Conservation (phyloP, 2,113 vertebrate species). For the Notarius quadriscutis region DNA sequence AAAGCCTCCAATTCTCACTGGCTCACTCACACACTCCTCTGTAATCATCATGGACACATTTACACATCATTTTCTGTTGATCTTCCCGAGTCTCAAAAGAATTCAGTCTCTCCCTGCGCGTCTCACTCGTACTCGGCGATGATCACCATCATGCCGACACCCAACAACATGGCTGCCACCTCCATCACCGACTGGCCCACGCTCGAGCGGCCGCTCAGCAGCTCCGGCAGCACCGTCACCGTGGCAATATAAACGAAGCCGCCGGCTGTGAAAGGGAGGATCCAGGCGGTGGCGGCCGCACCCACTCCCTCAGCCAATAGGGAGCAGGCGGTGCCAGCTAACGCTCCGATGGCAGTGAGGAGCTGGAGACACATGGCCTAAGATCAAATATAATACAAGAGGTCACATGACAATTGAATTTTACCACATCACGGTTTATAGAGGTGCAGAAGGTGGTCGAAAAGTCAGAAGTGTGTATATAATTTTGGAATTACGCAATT, state of each 20-base stretch:
- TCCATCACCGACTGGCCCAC: slow-evolving; percentile 83
- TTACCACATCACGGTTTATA: background rate
- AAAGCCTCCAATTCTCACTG: slow-evolving; percentile 1
- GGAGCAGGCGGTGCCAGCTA: slow-evolving; percentile 86
- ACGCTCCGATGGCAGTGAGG: slow-evolving; percentile 83
- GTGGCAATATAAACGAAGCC: slow-evolving; percentile 93
- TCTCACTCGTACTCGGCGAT: slow-evolving; percentile 85
- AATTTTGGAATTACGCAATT: no score
- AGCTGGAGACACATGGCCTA: slow-evolving; percentile 92
- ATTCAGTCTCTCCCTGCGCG: background rate
- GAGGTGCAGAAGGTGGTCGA: background rate
- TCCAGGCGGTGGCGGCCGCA: slow-evolving; percentile 82
- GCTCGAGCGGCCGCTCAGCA: slow-evolving; percentile 79
- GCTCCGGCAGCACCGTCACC: slow-evolving; percentile 86
- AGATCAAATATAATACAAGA: background rate
- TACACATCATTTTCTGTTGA: background rate
- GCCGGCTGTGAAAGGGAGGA: slow-evolving; percentile 89
- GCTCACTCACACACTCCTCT: background rate
- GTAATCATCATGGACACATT: background rate
- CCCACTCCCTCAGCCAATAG: slow-evolving; percentile 85
- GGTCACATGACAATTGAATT: background rate
- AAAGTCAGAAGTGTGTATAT: background rate
- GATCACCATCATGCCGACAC: slow-evolving; percentile 89
- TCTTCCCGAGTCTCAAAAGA: slow-evolving; percentile 18
- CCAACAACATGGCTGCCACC: slow-evolving; percentile 82